Evolutionary conservation across 37 sponge, comb jelly and placozoan genomes (phyloP).

Genomic region (Halisarca cf. caerulea): DNA sequence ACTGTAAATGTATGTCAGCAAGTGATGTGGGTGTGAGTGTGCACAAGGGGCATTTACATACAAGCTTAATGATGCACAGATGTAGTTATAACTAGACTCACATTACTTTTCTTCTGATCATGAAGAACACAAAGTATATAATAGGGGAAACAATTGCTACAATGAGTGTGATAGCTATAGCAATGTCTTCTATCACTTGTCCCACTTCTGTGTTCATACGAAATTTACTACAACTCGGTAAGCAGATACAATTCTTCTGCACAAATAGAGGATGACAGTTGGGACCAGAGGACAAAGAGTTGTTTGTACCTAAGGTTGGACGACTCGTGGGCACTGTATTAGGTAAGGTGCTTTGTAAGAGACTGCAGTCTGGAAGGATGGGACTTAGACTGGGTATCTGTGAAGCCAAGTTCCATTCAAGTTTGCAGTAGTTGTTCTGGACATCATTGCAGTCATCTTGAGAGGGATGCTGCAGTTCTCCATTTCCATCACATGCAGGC

Average conservation of each 20-base stretch:
- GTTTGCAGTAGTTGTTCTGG: background rate
- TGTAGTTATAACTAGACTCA: conserved; percentile 6
- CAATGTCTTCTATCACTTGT: conserved; percentile 12
- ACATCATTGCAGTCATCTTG: background rate
- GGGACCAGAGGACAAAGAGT: no score
- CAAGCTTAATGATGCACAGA: no score
- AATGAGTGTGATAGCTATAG: background rate
- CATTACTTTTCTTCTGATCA: background rate
- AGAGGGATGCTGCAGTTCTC: background rate
- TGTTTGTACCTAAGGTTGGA: background rate
- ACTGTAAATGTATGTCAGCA: background rate
- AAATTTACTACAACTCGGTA: conserved; percentile 4
- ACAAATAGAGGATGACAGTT: background rate
- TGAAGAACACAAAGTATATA: conserved; percentile 10
- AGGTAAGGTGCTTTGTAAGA: background rate
- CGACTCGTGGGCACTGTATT: background rate
- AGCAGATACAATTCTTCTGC: conserved; percentile 1
- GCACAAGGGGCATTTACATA: no score
- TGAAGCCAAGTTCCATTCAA: background rate
- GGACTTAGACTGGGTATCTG: background rate
- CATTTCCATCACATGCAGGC: background rate
- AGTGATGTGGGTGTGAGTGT: background rate
- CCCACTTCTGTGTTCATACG: background rate
- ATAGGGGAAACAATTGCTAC: background rate
- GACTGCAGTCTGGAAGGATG: background rate